Percentiles rank a stretch among this genome's conserved stretches.
Evolutionary conservation across 2,113 vertebrate genomes (phyloP).

Genomic region (Hippopotamus amphibius): DNA sequence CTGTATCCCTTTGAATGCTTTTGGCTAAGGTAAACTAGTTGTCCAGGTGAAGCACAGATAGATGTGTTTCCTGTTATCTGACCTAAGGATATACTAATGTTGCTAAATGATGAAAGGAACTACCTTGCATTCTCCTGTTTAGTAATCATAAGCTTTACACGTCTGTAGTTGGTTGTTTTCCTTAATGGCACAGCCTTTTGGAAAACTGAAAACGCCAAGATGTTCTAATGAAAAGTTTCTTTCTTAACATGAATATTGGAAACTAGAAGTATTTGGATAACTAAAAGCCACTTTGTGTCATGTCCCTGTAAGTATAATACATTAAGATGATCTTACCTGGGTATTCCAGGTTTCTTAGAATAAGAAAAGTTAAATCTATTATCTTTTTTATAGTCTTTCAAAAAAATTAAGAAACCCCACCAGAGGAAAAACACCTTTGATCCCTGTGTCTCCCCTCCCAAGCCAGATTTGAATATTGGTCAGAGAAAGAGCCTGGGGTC

Average conservation of each 20-base stretch:
- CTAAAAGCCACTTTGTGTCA: neutral
- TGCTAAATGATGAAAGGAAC: neutral
- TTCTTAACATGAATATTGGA: constrained; percentile 25
- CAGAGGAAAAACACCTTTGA: neutral
- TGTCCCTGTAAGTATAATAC: neutral
- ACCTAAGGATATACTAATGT: neutral
- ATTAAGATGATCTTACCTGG: neutral
- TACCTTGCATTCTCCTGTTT: neutral
- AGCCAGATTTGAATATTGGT: neutral
- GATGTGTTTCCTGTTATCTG: neutral
- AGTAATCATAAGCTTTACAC: neutral
- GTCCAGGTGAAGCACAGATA: neutral
- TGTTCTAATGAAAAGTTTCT: constrained; percentile 28
- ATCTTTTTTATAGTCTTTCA: neutral
- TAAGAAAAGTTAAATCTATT: neutral
- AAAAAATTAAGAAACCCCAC: neutral
- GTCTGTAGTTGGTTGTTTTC: neutral
- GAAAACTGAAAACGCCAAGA: constrained; percentile 18
- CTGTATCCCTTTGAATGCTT: neutral
- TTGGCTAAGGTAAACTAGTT: neutral
- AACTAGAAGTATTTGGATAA: neutral
- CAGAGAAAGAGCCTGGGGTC: neutral
- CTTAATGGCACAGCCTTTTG: neutral
- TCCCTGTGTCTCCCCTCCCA: neutral
- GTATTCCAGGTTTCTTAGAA: neutral